Base-by-base conservation (phyloP, 1,140 invertebrate genomes). In the Zaprionus inermis region DNA sequence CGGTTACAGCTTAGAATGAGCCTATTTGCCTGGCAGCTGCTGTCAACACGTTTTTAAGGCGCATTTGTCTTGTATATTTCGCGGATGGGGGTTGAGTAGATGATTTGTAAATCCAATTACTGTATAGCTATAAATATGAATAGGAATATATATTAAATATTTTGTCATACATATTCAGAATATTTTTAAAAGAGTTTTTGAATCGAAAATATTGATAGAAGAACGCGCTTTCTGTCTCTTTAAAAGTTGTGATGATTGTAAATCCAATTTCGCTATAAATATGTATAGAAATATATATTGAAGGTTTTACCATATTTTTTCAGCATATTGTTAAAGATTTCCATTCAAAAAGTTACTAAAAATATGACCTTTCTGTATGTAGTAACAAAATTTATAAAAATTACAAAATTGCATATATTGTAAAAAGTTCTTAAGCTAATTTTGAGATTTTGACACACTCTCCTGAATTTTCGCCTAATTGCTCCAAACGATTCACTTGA, bases 1-100 rank as follows among this genome's bases (percentile, higher is more conserved):
- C 51, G 38, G 46, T 57, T 58, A 72, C 44, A 67, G 4, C 44
- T 64, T 24, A 36, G 30, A 49, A 49, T 49, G 44, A 49, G 59
- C 24, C 28, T 44, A 46, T 49, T 46, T 49, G 18, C 18, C 4
- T 32, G 18, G 18, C 46, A 58, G 36, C 36, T 58, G 20, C 36
- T 58, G 20, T 58, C 56, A 41, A 38, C 56, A 24, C 34, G 20
- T 58, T 58, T 41, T 58, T 58, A 38, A 58, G 32, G 14, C 34
- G 34, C 56, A 58, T 58, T 58, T 46, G 0, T 10, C 18, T 49
- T 32, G 30, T 32, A 32, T 32, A 5, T 6, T 32, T 14, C 10
- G 11, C 16, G 10, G 44, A 1, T 0, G 10, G 41, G 16, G 18
- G 41, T n/a, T n/a, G n/a, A n/a, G n/a, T n/a, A 4, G 22, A 24